Percentiles rank a stretch among this genome's conserved stretches.
phyloP scores from a whole-genome alignment of 2,888 invertebrate species.

The Parelbella ahira region DNA sequence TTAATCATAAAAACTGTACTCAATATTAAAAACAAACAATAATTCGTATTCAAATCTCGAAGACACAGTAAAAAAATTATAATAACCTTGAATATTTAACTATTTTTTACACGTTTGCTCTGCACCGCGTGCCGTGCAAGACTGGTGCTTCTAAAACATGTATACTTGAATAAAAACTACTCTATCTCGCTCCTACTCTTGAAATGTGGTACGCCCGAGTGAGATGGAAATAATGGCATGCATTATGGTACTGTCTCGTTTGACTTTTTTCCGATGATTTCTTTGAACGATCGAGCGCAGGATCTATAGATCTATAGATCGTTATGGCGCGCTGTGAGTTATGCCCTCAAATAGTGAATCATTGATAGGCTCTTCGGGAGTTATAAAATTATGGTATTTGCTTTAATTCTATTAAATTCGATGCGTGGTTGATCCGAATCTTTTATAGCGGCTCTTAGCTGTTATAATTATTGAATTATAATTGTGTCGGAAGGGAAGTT shows the following conservation, averaged over 20 bases:
- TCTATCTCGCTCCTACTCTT: conserved; percentile 39
- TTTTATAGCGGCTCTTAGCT: conserved; percentile 8
- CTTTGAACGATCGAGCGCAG: conserved; percentile 62
- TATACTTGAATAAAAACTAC: conserved; percentile 53
- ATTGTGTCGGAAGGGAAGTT: background rate
- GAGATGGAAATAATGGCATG: conserved; percentile 66
- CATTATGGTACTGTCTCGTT: conserved; percentile 62
- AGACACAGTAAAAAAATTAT: conserved; percentile 27
- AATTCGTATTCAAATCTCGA: conserved; percentile 27
- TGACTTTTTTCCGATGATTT: conserved; percentile 69
- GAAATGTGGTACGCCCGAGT: conserved; percentile 30
- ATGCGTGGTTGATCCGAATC: conserved; percentile 12
- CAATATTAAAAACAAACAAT: conserved; percentile 22
- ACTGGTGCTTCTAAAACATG: conserved; percentile 47
- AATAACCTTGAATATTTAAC: no score
- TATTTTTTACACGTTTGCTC: conserved; percentile 32
- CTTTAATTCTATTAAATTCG: conserved; percentile 32
- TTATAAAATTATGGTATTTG: conserved; percentile 44
- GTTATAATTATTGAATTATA: conserved; percentile 6
- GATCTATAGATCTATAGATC: conserved; percentile 71
- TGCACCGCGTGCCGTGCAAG: conserved; percentile 31
- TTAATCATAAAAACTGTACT: conserved; percentile 12
- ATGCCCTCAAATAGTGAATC: conserved; percentile 52
- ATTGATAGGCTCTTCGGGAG: conserved; percentile 45
- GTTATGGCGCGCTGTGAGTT: conserved; percentile 65